Evolutionary conservation across 2,888 invertebrate genomes (phyloP).

Genomic region (Heliconius charithonia): DNA sequence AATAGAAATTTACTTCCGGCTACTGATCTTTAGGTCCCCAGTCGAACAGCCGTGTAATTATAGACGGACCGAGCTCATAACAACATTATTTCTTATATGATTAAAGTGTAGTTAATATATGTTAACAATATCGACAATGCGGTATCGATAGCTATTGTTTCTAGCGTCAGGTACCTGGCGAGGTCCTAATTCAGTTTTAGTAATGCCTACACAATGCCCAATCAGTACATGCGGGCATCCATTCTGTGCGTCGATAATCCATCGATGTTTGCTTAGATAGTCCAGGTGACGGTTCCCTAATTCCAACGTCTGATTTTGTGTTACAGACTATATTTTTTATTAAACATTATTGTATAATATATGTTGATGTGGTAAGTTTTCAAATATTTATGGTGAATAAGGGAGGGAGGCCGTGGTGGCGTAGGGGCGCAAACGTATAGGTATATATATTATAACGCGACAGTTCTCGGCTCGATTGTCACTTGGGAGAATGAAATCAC

Average conservation of each 20-base stretch:
- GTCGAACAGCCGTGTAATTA: neutral
- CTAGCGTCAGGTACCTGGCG: slow-evolving; percentile 54
- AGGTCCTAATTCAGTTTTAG: slow-evolving; percentile 65
- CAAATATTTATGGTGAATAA: no score
- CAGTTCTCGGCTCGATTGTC: no score
- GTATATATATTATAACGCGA: no score
- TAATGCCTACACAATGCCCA: slow-evolving; percentile 52
- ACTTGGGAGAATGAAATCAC: no score
- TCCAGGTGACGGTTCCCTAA: slow-evolving; percentile 4
- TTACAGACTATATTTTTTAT: neutral
- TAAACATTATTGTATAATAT: neutral
- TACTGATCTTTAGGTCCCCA: neutral
- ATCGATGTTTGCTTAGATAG: slow-evolving; percentile 39
- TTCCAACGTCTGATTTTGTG: neutral
- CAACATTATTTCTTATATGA: neutral
- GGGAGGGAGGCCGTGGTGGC: no score
- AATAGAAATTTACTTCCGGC: no score
- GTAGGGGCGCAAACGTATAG: no score
- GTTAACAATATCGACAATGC: slow-evolving; percentile 18
- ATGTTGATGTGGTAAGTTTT: no score
- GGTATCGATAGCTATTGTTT: slow-evolving; percentile 30
- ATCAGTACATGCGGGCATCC: slow-evolving; percentile 51
- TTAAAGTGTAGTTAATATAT: slow-evolving; percentile 2
- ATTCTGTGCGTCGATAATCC: slow-evolving; percentile 47
- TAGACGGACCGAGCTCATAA: neutral